Evolutionary conservation across 2,888 invertebrate species (phyloP), one percentile per base, ranked within the genome.

Genomic region (Eueremaeus valkanovi): DNA sequence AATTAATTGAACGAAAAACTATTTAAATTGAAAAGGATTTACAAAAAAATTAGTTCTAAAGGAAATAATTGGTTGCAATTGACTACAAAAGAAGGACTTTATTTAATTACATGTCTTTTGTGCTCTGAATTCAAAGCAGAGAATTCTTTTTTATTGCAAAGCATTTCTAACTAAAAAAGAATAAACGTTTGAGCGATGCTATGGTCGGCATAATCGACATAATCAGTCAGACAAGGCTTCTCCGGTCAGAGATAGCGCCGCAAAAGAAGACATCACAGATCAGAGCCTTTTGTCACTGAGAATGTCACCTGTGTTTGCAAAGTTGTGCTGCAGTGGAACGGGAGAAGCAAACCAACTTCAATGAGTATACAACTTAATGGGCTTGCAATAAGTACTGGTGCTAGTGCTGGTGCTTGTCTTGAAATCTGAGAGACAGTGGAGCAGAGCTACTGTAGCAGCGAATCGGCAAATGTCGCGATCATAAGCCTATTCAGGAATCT

Each of bases 351-450:
- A 31, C 13, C 24, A 63, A 63, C n/a, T n/a, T n/a, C n/a, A n/a
- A 63, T 63, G 33, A 63, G 33, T 63, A 33, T 63, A 63, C 63
- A 63, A 63, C 63, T 63, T 63, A 63, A 63, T 63, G 63, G 63
- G 63, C 16, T 63, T 36, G 24, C 24, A 24, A 63, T 63, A 63
- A 63, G 63, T 16, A 33, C 63, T 36, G 31, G 63, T 63, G 33
- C 36, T 31, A 63, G n/a, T n/a, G n/a, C n/a, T n/a, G n/a, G n/a
- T n/a, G n/a, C n/a, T n/a, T 33, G 63, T 18, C 8, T 45, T 45
- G 18, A 8, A 45, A 45, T 45, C 3, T 45, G 63, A 55, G 55
- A 24, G 21, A 18, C 13, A 27, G 55, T 11, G 9, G 24, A 55
- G 27, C 24, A 27, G 24, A 55, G 55, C 27, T 21, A 55, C 49